phyloP scores from a whole-genome alignment of 2,888 invertebrate genomes.

The Crematogaster levior region DNA sequence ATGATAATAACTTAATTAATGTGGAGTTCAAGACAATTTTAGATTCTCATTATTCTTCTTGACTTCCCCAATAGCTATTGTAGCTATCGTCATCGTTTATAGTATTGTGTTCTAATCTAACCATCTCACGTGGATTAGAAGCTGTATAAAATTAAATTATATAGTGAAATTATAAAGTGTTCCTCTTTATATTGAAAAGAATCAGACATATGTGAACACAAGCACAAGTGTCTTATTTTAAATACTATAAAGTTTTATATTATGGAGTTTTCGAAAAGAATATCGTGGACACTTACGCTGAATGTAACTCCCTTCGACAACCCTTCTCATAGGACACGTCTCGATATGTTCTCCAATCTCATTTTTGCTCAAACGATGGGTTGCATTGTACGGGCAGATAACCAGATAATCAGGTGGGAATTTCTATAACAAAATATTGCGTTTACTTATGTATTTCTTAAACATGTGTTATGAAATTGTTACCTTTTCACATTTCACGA shows the following conservation, averaged over 20 bases:
- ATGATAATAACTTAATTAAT: not conserved
- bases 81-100: not conserved
- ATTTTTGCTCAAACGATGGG: conserved; percentile 77
- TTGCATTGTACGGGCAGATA: conserved; percentile 82
- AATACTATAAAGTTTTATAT: not conserved
- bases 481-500: conserved; percentile 83
- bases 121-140: conserved; percentile 14
- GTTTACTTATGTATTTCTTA: not conserved
- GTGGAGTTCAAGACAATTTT: not conserved
- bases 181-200: not conserved
- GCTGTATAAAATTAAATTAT: conserved; percentile 28
- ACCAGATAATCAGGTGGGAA: conserved; percentile 78
- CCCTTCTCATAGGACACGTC: conserved; percentile 72
- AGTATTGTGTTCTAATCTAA: conserved; percentile 30
- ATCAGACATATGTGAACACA: not conserved
- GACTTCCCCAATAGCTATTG: not conserved
- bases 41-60: not conserved
- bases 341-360: conserved; percentile 79
- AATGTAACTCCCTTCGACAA: conserved; percentile 36
- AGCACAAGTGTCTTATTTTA: not conserved
- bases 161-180: not conserved
- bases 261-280: conserved; percentile 12
- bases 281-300: conserved; percentile 61
- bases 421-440: conserved; percentile 70
- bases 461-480: not conserved